These are phyloP conservation scores for Tamandua tetradactyla DNA, from an alignment of 2,797 vertebrate species.

Conservation along the genomic window DNA sequence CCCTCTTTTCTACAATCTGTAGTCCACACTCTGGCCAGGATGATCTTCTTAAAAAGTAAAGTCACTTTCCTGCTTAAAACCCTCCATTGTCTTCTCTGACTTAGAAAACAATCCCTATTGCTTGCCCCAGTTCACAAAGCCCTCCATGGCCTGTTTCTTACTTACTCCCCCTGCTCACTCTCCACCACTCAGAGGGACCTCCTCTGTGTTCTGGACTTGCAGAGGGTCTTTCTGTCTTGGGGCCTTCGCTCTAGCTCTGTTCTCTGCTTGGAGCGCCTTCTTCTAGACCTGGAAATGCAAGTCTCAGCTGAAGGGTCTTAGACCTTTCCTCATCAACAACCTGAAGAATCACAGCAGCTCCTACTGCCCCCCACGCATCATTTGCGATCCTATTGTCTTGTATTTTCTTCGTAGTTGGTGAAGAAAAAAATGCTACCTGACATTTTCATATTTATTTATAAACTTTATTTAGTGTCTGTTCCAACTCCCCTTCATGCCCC, in stretches of 20 bases:
- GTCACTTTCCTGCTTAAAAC: background rate
- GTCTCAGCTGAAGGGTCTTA: background rate
- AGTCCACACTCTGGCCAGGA: background rate
- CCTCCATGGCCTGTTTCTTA: background rate
- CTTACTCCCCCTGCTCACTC: background rate
- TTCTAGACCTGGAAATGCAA: background rate
- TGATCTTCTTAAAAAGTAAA: background rate
- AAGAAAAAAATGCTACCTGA: background rate
- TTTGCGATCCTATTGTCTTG: background rate
- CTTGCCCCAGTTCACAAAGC: background rate
- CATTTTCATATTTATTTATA: background rate
- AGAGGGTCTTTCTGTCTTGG: background rate
- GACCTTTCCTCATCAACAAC: background rate
- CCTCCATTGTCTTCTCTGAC: background rate
- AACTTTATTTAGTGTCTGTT: background rate
- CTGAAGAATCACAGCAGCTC: background rate
- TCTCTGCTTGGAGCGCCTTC: background rate
- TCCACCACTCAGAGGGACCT: background rate
- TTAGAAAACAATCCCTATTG: background rate
- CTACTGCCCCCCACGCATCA: background rate
- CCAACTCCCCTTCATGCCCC: background rate
- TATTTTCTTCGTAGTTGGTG: background rate
- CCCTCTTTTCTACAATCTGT: background rate
- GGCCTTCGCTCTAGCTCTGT: background rate
- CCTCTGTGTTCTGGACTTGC: background rate